Percentiles rank a stretch among this genome's conserved stretches.
Conservation (phyloP, 1,140 invertebrate species). For the Drosophila gunungcola region DNA sequence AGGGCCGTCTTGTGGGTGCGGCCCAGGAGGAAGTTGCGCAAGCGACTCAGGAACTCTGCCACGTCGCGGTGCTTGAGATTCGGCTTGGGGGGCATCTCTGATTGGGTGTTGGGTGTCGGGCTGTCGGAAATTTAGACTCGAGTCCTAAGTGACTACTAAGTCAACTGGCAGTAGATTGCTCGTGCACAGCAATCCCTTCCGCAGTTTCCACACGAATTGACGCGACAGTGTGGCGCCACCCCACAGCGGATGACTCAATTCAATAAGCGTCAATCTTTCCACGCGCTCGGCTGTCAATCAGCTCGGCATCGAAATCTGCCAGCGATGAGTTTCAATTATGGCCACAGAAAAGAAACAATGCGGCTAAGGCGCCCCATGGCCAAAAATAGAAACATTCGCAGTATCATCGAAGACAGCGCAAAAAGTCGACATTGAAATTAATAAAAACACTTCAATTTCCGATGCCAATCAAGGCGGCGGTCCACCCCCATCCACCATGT, state of each 20-base stretch:
- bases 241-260: slow-evolving; percentile 56
- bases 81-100: slow-evolving; percentile 28
- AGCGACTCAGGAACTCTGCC: slow-evolving; percentile 43
- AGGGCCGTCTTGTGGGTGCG: slow-evolving; percentile 40
- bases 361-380: slow-evolving; percentile 44
- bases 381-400: slow-evolving; percentile 56
- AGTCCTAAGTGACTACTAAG: slow-evolving; percentile 8
- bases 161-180: slow-evolving; percentile 7
- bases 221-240: slow-evolving; percentile 38
- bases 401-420: slow-evolving; percentile 26
- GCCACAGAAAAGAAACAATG: slow-evolving; percentile 54
- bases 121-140: slow-evolving; percentile 22
- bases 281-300: slow-evolving; percentile 67
- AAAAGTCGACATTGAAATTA: slow-evolving; percentile 67
- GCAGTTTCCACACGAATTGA: slow-evolving; percentile 43
- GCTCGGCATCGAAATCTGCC: slow-evolving; percentile 57
- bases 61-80: slow-evolving; percentile 57
- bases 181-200: slow-evolving; percentile 6
- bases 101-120: background rate
- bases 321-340: slow-evolving; percentile 76
- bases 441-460: slow-evolving; percentile 83
- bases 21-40: slow-evolving; percentile 65
- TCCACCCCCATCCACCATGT: slow-evolving; percentile 4
- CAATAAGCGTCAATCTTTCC: slow-evolving; percentile 76
- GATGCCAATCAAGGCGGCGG: slow-evolving; percentile 62